Evolutionary conservation across 2,888 invertebrate genomes (phyloP), one percentile per base, ranked within the genome.

Genomic region (Apodemia zela): DNA sequence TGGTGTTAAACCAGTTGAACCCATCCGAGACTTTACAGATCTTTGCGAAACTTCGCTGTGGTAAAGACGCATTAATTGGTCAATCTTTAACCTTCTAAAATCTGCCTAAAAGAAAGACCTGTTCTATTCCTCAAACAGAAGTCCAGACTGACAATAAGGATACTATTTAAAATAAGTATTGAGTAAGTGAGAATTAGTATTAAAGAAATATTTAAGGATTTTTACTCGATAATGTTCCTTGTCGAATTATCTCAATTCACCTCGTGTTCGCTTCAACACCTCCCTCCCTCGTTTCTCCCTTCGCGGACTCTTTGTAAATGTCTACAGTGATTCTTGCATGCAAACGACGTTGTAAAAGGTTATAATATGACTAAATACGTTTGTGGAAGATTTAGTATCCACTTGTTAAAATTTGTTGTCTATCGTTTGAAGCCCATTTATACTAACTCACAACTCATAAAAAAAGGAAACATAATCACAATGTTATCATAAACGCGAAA

Each of bases 311-410:
- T 78, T 79, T 87, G 88, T 87, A 91, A 90, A 92, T 92, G 92
- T 92, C 90, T 90, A 85, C 89, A 85, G 85, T 89, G 91, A 91
- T 90, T 91, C 88, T 85, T 87, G 92, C 92, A 92, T 92, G 92
- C 91, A 92, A 92, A 92, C 87, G 91, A 90, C 85, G 79, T 75
- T 76, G 81, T 87, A 84, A 82, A 84, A 80, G 75, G 78, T 74
- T 83, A 78, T 82, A 85, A 87, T 88, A 89, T 84, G 88, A 87
- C 78, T 87, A 87, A 81, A 80, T 84, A 85, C 84, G 84, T 84
- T 87, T 81, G 81, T 25, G 1, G 5, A 21, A 54, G 54, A 54
- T 54, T 25, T 25, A 54, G 18, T 51, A 18, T 51, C 7, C 51
- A 51, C 25, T 54, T 21, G 25, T 51, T 21, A 25, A 13, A 11